Evolutionary conservation across 2,888 invertebrate species (phyloP), one percentile per base, ranked within the genome.

Genomic region (Ormyrus thymus): DNA sequence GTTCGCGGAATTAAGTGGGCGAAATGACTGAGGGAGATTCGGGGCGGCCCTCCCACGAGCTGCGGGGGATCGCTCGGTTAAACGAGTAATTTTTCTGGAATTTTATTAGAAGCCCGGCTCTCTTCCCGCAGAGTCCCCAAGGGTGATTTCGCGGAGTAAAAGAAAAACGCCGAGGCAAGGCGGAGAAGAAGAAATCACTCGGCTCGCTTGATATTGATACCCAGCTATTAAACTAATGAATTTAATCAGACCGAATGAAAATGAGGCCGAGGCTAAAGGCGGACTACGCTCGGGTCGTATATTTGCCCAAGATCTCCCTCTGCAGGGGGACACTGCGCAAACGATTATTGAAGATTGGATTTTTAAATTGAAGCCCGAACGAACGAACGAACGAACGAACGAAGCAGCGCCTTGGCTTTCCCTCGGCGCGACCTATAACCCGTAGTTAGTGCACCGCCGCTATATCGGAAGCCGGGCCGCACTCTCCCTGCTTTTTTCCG

Each of bases 301-400:
- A 87, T 86, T 86, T 86, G 81, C 79, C 83, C 78, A 62, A 79
- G 81, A 84, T 86, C 84, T 82, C 85, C 82, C 85, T 83, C 80
- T 50, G 45, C 43, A 56, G 74, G 45, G 70, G 48, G 82, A 82
- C 82, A 83, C 83, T 83, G 83, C 79, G 77, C 84, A 86, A 88
- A 87, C 88, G 89, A 87, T 89, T 88, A 89, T 87, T 87, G 89
- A 86, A 89, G 90, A 90, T 90, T 90, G 90, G 89, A 89, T 90
- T 90, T 89, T 90, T 89, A 90, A 90, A 90, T 89, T 89, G 89
- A 86, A 88, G 87, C 84, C 29, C 86, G 81, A 76, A 81, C 70
- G 77, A 65, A 50, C 72, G 58, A 59, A 55, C 46, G 68, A 45
- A 7, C 7, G 15, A 68, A 68, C 77, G 85, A 84, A 83, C 83